A percentile compares a stretch with the other conserved stretches of the same genome.
phyloP scores from a whole-genome alignment of 2,113 vertebrate genomes.

The Athene cunicularia region DNA sequence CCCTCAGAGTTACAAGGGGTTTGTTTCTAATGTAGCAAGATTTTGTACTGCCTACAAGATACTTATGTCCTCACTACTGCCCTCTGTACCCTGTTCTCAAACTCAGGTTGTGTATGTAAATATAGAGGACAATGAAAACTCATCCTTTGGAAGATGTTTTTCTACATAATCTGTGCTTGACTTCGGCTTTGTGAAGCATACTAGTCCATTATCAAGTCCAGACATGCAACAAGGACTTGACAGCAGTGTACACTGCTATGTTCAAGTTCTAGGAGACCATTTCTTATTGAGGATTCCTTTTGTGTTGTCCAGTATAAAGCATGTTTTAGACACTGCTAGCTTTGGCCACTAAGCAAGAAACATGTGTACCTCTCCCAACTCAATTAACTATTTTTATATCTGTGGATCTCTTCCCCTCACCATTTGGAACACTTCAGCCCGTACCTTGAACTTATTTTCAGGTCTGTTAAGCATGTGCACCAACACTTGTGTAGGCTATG shows the following conservation, averaged over 20 bases:
- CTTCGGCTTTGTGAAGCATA: not conserved
- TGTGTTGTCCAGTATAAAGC: not conserved
- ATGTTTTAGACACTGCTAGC: not conserved
- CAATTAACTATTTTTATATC: not conserved
- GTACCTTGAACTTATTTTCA: not conserved
- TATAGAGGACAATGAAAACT: not conserved
- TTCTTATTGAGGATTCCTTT: not conserved
- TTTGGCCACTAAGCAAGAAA: not conserved
- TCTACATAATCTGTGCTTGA: not conserved
- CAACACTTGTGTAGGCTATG: not conserved
- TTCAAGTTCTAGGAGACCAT: not conserved
- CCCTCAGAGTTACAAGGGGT: not conserved
- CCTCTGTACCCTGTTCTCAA: not conserved
- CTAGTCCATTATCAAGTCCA: not conserved
- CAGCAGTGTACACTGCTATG: not conserved
- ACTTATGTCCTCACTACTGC: not conserved
- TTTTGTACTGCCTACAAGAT: not conserved
- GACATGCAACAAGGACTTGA: not conserved
- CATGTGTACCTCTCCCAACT: fast-evolving
- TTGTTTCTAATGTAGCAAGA: not conserved
- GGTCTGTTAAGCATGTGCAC: not conserved
- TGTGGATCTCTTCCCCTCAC: not conserved
- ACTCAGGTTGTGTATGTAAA: not conserved
- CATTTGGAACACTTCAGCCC: not conserved
- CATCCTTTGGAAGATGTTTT: not conserved